Percentiles rank a stretch among this genome's conserved stretches.
Conservation (phyloP, 2,113 vertebrate species). For the Ranitomeya variabilis region DNA sequence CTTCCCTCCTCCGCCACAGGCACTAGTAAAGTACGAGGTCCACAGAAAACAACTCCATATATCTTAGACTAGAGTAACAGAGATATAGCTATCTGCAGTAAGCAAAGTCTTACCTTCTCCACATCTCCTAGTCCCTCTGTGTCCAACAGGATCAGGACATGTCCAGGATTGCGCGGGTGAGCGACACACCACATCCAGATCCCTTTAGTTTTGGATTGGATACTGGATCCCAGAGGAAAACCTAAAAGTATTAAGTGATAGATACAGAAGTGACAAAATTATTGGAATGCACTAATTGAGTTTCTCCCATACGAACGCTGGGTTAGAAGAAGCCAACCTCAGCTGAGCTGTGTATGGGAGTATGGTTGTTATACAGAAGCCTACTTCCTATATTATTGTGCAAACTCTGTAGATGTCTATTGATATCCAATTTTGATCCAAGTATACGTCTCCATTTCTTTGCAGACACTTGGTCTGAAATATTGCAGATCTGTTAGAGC, state of each 20-base stretch:
- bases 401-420: background rate
- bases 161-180: conserved; percentile 56
- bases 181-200: conserved; percentile 62
- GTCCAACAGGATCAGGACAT: conserved; percentile 65
- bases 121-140: conserved; percentile 36
- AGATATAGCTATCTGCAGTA: background rate
- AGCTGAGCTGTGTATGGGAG: background rate
- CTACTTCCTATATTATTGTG: background rate
- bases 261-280: background rate
- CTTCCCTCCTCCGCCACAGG: too few species aligned
- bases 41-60: too few species aligned
- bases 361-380: background rate
- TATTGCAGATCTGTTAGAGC: too few species aligned
- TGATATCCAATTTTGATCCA: background rate
- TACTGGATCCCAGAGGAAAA: conserved; percentile 69
- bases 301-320: background rate
- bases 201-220: conserved; percentile 70
- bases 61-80: background rate
- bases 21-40: too few species aligned
- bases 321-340: background rate
- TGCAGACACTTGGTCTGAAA: too few species aligned
- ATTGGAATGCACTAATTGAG: background rate
- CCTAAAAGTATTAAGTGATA: conserved; percentile 38
- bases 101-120: conserved; percentile 27
- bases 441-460: too few species aligned